Evolutionary conservation across 2,888 invertebrate species (phyloP).

Genomic region (Morpho deidamia): DNA sequence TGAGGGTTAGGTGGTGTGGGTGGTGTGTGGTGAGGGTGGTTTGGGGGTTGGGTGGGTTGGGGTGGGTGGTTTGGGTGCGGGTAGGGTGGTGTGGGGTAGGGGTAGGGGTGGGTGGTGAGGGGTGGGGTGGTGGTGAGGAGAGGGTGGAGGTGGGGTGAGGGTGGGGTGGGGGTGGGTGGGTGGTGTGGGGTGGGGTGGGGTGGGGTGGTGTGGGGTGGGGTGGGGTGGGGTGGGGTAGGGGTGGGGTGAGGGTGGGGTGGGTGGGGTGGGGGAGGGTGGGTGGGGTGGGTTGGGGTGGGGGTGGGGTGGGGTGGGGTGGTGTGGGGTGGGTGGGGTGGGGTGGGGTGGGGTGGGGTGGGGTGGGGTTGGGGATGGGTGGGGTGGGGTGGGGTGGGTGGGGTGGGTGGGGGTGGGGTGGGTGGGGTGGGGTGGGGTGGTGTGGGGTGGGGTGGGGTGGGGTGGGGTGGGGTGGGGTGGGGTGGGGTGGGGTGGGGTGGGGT

Average conservation of each 20-base stretch:
- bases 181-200: constrained; percentile 6
- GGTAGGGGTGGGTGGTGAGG: too few species aligned
- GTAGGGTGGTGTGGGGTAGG: constrained; percentile 14
- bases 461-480: constrained; percentile 16
- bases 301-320: not conserved
- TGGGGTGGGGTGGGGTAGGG: constrained; percentile 2
- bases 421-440: constrained; percentile 5
- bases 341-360: constrained; percentile 1
- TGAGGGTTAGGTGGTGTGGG: too few species aligned
- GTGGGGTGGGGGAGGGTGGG: too few species aligned
- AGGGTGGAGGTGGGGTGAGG: constrained; percentile 5
- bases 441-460: constrained; percentile 12
- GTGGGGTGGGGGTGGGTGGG: constrained; percentile 11
- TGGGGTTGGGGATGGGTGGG: not conserved
- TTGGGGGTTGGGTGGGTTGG: constrained; percentile 14
- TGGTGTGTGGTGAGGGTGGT: not conserved
- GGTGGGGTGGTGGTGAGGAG: not conserved
- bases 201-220: constrained; percentile 5
- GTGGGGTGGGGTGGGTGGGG: not conserved
- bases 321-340: not conserved
- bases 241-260: not conserved
- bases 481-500: constrained; percentile 4
- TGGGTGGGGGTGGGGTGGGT: not conserved
- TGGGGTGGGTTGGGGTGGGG: not conserved
- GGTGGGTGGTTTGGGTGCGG: not conserved